Evolutionary conservation across 2,113 vertebrate species (phyloP).

Genomic region (Solea solea): DNA sequence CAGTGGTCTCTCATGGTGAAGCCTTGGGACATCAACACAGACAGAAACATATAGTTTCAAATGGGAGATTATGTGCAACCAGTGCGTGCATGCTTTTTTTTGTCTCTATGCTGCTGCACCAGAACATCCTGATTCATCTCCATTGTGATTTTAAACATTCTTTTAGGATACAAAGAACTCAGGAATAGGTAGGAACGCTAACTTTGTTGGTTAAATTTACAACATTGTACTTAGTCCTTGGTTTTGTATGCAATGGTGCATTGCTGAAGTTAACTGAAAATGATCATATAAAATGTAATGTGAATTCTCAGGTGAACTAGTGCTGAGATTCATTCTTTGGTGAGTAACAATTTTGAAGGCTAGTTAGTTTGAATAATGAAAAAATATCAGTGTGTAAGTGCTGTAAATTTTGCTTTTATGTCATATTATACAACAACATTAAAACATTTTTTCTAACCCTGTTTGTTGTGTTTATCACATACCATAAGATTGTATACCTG

Average conservation of each 20-base stretch:
- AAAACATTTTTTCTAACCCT: conserved; percentile 64
- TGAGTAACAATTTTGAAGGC: conserved; percentile 61
- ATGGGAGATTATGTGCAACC: conserved; percentile 11
- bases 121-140: conserved; percentile 14
- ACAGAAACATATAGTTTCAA: conserved; percentile 1
- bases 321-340: conserved; percentile 40
- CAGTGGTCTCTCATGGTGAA: conserved; percentile 1
- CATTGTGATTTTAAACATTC: background rate
- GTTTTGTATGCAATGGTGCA: conserved; percentile 40
- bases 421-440: conserved; percentile 54
- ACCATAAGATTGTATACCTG: background rate
- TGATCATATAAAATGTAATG: conserved; percentile 52
- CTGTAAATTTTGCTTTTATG: conserved; percentile 76
- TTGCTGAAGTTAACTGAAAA: conserved; percentile 53
- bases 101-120: conserved; percentile 39
- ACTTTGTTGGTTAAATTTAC: conserved; percentile 27
- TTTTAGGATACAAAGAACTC: conserved; percentile 42
- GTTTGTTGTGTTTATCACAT: conserved; percentile 1
- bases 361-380: conserved; percentile 42
- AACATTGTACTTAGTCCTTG: conserved; percentile 47
- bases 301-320: conserved; percentile 53
- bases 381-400: conserved; percentile 59
- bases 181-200: conserved; percentile 60
- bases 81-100: conserved; percentile 29
- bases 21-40: conserved; percentile 3